Conservation (phyloP, 2,888 invertebrate genomes). For the Drosophila tanythrix region DNA sequence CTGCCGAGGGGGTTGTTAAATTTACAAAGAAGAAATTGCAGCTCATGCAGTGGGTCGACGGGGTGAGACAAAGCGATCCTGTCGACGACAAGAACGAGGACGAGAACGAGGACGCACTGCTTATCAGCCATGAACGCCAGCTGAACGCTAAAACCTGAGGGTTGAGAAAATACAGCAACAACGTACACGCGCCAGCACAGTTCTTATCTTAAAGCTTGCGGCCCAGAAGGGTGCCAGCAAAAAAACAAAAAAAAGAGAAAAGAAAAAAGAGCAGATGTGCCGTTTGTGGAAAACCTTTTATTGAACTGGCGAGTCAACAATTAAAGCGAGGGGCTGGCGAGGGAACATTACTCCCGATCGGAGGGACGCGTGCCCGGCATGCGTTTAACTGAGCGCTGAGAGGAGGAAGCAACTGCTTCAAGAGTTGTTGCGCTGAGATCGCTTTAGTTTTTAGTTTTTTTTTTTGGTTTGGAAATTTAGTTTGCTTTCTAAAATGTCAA, state of each 20-base stretch:
- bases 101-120: constrained; percentile 36
- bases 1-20: constrained; percentile 56
- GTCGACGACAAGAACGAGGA: constrained; percentile 41
- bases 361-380: constrained; percentile 71
- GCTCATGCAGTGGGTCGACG: constrained; percentile 57
- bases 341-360: constrained; percentile 2
- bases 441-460: constrained; percentile 26
- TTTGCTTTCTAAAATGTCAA: constrained; percentile 59
- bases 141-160: constrained; percentile 47
- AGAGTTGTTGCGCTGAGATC: constrained; percentile 1
- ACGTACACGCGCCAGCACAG: constrained; percentile 31
- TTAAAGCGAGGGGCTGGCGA: constrained; percentile 32
- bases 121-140: constrained; percentile 69
- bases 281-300: constrained; percentile 23
- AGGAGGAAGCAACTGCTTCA: not conserved
- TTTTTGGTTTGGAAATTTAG: constrained; percentile 3
- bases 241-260: not conserved
- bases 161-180: constrained; percentile 44
- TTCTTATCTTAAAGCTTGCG: constrained; percentile 76
- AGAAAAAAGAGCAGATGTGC: constrained; percentile 75
- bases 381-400: constrained; percentile 31
- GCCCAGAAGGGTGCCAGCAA: constrained; percentile 47
- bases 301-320: constrained; percentile 59
- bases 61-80: constrained; percentile 71
- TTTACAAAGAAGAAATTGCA: constrained; percentile 59